Evolutionary conservation across 1,140 invertebrate species (phyloP).

Genomic region (Hirudo medicinalis): DNA sequence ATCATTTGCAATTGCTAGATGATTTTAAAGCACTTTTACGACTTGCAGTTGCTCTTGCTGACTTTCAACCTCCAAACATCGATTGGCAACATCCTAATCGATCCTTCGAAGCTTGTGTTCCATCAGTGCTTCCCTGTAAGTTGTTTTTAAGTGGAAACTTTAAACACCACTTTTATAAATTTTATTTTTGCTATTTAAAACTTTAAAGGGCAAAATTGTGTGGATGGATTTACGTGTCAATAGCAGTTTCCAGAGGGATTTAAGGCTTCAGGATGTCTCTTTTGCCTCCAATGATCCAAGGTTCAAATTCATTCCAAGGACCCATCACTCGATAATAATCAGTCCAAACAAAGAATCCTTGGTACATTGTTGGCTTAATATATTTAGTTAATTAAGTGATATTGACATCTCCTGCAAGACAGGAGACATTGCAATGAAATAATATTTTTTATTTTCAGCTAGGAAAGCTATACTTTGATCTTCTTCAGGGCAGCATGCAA

Average conservation of each 20-base stretch:
- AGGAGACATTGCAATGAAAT: no score
- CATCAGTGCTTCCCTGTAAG: slow-evolving; percentile 69
- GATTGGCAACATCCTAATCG: slow-evolving; percentile 39
- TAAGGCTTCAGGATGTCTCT: slow-evolving; percentile 44
- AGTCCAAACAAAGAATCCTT: not conserved
- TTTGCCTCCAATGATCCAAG: slow-evolving; percentile 37
- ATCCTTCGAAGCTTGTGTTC: slow-evolving; percentile 50
- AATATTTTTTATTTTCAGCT: slow-evolving; percentile 32
- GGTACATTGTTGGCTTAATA: not conserved
- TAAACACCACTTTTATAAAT: no score
- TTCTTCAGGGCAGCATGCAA: slow-evolving; percentile 52
- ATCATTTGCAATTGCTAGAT: no score
- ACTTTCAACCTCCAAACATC: slow-evolving; percentile 38
- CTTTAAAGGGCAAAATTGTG: slow-evolving; percentile 58
- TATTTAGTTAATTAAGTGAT: not conserved
- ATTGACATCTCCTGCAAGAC: not conserved
- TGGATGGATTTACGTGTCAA: slow-evolving; percentile 56
- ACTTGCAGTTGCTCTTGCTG: slow-evolving; percentile 21
- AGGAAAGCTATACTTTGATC: slow-evolving; percentile 55
- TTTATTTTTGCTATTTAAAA: no score
- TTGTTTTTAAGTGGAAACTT: slow-evolving; percentile 24
- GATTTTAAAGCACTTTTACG: not conserved
- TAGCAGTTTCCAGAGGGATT: slow-evolving; percentile 58
- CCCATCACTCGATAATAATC: slow-evolving; percentile 4
- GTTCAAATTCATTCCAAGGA: slow-evolving; percentile 35